Conservation (phyloP, 1,140 invertebrate genomes). For the Caenorhabditis elegans region DNA sequence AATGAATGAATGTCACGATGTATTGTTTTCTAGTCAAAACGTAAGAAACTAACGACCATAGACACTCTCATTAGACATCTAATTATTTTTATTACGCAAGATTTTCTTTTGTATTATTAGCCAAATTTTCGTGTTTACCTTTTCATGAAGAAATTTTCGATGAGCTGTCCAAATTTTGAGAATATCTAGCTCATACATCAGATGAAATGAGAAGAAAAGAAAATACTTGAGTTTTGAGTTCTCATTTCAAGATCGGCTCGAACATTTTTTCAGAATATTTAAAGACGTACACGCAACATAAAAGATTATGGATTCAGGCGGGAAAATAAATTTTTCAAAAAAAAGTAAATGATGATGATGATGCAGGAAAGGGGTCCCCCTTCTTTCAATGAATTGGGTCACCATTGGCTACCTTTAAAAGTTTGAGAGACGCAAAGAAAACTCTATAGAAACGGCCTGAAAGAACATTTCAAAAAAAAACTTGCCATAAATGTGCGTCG, state of each 20-base stretch:
- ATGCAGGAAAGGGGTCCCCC: neutral
- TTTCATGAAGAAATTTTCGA: neutral
- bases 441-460: neutral
- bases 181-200: slow-evolving; percentile 13
- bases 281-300: neutral
- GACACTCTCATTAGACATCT: too few species aligned
- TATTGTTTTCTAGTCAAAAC: too few species aligned
- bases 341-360: neutral
- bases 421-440: neutral
- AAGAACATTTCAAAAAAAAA: too few species aligned
- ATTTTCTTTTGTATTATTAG: neutral
- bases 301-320: neutral
- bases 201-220: neutral
- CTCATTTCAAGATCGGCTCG: neutral
- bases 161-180: slow-evolving; percentile 14
- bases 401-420: neutral
- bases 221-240: neutral
- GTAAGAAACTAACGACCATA: too few species aligned
- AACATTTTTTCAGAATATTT: neutral
- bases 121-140: neutral
- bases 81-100: too few species aligned
- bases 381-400: neutral
- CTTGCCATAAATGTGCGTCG: slow-evolving; percentile 9
- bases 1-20: too few species aligned
- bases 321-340: neutral